Base-by-base conservation (phyloP, 2,113 vertebrate species). In the Elachura formosa region DNA sequence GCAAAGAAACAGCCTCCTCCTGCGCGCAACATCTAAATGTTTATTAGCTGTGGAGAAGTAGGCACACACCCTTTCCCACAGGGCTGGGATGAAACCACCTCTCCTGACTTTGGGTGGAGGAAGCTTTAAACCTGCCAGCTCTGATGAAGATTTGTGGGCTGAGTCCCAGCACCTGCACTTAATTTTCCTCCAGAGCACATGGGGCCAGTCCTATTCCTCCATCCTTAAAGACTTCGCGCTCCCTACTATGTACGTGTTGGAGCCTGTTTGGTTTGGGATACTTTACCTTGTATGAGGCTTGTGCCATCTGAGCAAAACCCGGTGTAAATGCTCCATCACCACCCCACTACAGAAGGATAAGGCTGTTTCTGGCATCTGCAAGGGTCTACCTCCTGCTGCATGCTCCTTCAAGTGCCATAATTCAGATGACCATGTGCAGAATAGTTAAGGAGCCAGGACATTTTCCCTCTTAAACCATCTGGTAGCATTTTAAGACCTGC, bases 141-240 rank as follows among this genome's bases (percentile, higher is more conserved):
- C 58, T 93, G 85, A 83, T 0, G 24, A 76, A 87, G 54, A 34
- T 75, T 72, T 12, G 26, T 94, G 49, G 82, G 78, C 79, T 61
- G 54, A 87, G 58, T 74, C 87, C 45, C 63, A 94, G 71, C 74
- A 93, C 26, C 71, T 88, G 85, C 85, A 55, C 22, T 90, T 90
- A 45, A 85, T 93, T 87, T 94, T 91, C 24, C 12, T 61, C 16
- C 55, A 59, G 72, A 43, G 29, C 26, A 54, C 11, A 26, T 72
- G 55, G 63, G 23, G 23, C 51, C 51, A 34, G 34, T 80, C 5
- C 0, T 76, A 26, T 52, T 94, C 92, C 7, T 61, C 56, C 3
- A 17, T 61, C 45, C 63, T 69, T 78, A 75, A 67, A 72, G 36
- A 56, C 3, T 1, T 28, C 1, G 0, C 4, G 20, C 15, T 73